Percentiles rank a stretch among this genome's conserved stretches.
phyloP scores from a whole-genome alignment of 2,113 vertebrate species.

The Lonchura striata region DNA sequence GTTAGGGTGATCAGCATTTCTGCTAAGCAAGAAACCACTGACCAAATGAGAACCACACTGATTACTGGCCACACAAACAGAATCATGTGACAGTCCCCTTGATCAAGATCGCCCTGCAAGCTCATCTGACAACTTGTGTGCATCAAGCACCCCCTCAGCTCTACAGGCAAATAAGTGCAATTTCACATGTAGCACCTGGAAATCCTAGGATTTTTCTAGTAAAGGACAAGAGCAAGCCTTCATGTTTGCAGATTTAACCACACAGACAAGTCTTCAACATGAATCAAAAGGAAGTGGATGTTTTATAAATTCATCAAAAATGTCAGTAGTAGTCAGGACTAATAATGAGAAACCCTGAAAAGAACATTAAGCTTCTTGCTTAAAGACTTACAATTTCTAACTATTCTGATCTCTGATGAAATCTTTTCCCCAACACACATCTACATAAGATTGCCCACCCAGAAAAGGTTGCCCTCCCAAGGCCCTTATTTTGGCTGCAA shows the following conservation, averaged over 20 bases:
- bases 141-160: not conserved
- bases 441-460: rapidly evolving
- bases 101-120: not conserved
- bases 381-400: not conserved
- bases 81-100: not conserved
- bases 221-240: not conserved
- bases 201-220: not conserved
- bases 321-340: not conserved
- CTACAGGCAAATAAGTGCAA: not conserved
- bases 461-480: not conserved
- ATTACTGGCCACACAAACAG: not conserved
- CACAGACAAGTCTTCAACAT: not conserved
- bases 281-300: not conserved
- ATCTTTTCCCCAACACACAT: not conserved
- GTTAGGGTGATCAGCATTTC: not conserved
- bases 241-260: not conserved
- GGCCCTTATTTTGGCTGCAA: not conserved
- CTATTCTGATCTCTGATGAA: not conserved
- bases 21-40: not conserved
- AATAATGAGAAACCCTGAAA: not conserved
- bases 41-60: not conserved
- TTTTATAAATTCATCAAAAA: not conserved
- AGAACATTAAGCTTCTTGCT: not conserved
- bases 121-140: not conserved
- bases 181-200: not conserved